A percentile compares a stretch with the other conserved stretches of the same genome.
Conservation (phyloP, 1,140 invertebrate genomes). For the Lepidostoma basale region DNA sequence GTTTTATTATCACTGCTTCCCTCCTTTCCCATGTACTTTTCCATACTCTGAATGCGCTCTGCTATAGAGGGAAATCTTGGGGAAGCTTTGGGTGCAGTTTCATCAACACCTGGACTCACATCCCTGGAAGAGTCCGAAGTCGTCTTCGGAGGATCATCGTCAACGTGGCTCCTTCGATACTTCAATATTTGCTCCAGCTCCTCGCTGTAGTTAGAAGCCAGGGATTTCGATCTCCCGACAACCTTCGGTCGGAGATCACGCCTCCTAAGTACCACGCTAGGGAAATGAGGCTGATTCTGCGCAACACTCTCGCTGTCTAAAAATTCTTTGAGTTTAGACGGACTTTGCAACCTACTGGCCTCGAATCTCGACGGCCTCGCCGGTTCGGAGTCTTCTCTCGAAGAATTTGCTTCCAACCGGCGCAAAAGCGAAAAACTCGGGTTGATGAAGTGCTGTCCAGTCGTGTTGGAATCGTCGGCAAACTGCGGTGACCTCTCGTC, state of each 20-base stretch:
- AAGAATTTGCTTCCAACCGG: constrained; percentile 48
- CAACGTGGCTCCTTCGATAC: constrained; percentile 55
- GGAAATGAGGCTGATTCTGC: constrained; percentile 23
- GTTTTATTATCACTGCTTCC: constrained; percentile 49
- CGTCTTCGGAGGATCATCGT: constrained; percentile 53
- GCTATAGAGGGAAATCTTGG: constrained; percentile 58
- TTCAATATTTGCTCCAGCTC: constrained; percentile 58
- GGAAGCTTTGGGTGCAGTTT: constrained; percentile 48
- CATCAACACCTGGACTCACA: constrained; percentile 43
- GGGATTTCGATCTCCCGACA: constrained; percentile 54
- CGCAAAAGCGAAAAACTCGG: constrained; percentile 48
- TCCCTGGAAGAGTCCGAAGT: constrained; percentile 12
- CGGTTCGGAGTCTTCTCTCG: constrained; percentile 44
- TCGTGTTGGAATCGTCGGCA: constrained; percentile 49
- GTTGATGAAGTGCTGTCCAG: constrained; percentile 55
- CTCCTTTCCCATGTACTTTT: constrained; percentile 56
- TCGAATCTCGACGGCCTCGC: constrained; percentile 36
- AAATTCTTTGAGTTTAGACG: constrained; percentile 39
- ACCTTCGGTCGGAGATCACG: constrained; percentile 15
- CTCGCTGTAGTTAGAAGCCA: constrained; percentile 57
- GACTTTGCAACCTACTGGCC: constrained; percentile 35
- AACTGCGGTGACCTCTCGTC: constrained; percentile 46
- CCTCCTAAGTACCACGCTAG: constrained; percentile 52
- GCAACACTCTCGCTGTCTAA: background rate
- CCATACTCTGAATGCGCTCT: constrained; percentile 60